Evolutionary conservation across 2,113 vertebrate species (phyloP).

Genomic region (Dipodomys ordii): DNA sequence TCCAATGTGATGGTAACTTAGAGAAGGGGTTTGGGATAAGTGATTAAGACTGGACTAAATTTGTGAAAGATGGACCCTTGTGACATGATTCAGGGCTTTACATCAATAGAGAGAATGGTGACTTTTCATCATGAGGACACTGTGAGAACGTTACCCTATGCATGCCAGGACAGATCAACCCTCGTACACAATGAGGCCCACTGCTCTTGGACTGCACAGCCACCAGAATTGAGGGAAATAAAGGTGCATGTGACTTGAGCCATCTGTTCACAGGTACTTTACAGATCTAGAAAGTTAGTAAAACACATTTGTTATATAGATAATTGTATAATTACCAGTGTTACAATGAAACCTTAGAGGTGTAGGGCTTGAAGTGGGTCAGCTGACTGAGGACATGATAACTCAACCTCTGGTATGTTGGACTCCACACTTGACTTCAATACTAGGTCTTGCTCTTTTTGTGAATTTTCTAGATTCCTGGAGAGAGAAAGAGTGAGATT

Average conservation of each 20-base stretch:
- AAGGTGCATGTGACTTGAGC: not conserved
- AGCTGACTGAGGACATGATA: not conserved
- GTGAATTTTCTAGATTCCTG: not conserved
- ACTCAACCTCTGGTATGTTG: too few relatives aligned
- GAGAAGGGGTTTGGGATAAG: not conserved
- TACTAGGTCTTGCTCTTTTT: not conserved
- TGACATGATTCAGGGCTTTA: not conserved
- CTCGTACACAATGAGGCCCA: too few relatives aligned
- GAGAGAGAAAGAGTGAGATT: too few relatives aligned
- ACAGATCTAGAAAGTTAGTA: not conserved
- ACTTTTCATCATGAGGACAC: not conserved
- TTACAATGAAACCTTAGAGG: not conserved
- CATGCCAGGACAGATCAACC: too few relatives aligned
- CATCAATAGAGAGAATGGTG: not conserved
- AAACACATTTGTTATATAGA: not conserved
- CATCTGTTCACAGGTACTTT: not conserved
- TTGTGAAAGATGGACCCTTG: not conserved
- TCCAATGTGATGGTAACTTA: not conserved
- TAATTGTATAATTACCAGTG: not conserved
- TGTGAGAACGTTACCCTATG: not conserved
- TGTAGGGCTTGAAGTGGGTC: fast-evolving
- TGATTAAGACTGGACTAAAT: not conserved
- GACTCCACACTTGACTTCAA: not conserved
- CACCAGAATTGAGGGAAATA: not conserved
- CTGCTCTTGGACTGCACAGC: not conserved